Conservation (phyloP, 2,113 vertebrate genomes). For the Cololabis saira region DNA sequence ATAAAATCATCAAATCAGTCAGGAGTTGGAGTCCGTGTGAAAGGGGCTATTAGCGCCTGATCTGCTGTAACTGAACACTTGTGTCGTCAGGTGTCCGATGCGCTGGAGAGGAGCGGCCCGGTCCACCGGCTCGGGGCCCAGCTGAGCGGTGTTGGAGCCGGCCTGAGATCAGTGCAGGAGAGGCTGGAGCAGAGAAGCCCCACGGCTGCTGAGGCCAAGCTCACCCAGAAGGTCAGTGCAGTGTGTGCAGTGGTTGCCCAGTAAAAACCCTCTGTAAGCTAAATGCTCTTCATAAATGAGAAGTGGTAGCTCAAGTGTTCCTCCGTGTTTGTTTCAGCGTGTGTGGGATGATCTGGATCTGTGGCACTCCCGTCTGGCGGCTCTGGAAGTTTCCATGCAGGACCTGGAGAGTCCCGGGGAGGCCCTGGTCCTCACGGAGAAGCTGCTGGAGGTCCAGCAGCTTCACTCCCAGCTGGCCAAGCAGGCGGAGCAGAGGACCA, state of each 20-base stretch:
- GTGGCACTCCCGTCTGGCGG: conserved; percentile 88
- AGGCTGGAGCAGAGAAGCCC: conserved; percentile 85
- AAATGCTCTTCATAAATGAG: background rate
- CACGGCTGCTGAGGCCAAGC: conserved; percentile 84
- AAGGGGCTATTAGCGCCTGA: no score
- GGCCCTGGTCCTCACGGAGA: conserved; percentile 83
- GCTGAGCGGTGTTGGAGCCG: conserved; percentile 84
- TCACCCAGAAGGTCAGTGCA: conserved; percentile 87
- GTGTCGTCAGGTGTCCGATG: conserved; percentile 80
- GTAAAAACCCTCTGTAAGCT: no score
- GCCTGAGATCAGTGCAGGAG: conserved; percentile 85
- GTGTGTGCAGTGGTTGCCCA: no score
- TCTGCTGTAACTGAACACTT: background rate
- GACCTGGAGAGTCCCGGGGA: conserved; percentile 86
- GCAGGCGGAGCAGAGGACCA: conserved; percentile 87
- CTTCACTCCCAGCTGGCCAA: conserved; percentile 86
- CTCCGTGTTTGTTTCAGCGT: conserved; percentile 72
- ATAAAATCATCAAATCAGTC: no score
- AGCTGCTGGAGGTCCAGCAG: conserved; percentile 83
- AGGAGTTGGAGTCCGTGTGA: no score
- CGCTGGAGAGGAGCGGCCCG: conserved; percentile 83
- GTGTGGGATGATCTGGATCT: conserved; percentile 90
- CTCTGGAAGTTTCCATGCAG: conserved; percentile 88
- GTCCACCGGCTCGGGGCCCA: conserved; percentile 82
- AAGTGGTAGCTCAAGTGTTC: no score